Base-by-base conservation (phyloP, 2,888 invertebrate species). In the Agriopis aurantiaria region DNA sequence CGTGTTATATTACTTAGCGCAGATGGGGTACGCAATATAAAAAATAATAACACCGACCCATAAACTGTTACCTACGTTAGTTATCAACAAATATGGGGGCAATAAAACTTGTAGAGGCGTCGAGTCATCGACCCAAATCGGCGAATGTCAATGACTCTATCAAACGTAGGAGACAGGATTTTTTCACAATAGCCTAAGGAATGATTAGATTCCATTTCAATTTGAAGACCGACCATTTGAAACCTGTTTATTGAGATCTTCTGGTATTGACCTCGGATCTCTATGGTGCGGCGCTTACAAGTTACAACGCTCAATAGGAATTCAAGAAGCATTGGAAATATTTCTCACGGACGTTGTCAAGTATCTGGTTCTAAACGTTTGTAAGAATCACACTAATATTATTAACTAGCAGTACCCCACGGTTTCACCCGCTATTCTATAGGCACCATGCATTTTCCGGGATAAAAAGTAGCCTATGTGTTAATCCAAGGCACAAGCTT, bases 1-100 rank as follows among this genome's bases (percentile, higher is more conserved):
- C 80, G 82, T 75, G 76, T 82, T 83, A 82, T 84, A 84, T 83
- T 82, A 81, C 81, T 78, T 75, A 81, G 75, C 76, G 78, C 78
- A 82, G 84, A 83, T 80, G 79, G 81, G 83, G 80, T 78, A 79
- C 76, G 77, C 72, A 74, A 73, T 75, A 79, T 72, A 77, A 78
- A 77, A 77, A 78, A 75, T 73, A 77, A 79, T 78, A 75, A 76
- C 76, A 75, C 64, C 71, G 72, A 17, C 60, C 70, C 62, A 69
- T 76, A 74, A 75, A 78, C 72, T 74, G 73, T 76, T 76, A 75
- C 74, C 74, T 77, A 73, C 69, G 63, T 57, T 52, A 62, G 73
- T 77, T 68, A 69, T 74, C 74, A 69, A 66, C 56, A 63, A 71
- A 68, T 73, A 65, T 61, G 71, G 65, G 71, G 75, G 72, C 73